Percentiles rank a stretch among this genome's conserved stretches.
Conservation (phyloP, 1,140 invertebrate species). For the Leptinotarsa lineolata region DNA sequence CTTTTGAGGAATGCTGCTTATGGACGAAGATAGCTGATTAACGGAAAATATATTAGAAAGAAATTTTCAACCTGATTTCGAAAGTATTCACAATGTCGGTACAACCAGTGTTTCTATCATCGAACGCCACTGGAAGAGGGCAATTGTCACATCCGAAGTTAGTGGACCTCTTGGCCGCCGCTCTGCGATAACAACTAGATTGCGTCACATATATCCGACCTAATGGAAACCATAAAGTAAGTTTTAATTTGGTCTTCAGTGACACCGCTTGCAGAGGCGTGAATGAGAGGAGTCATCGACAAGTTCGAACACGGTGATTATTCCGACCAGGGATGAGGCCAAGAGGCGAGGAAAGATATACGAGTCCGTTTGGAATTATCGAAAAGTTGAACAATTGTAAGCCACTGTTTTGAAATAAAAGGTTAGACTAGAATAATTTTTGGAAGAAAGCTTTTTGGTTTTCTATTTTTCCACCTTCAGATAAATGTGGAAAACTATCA, state of each 20-base stretch:
- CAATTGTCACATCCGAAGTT: conserved; percentile 14
- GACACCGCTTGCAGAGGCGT: conserved; percentile 41
- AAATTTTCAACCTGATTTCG: not conserved
- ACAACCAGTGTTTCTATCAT: not conserved
- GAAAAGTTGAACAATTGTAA: no score
- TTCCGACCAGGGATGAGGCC: no score
- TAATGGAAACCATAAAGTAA: conserved; percentile 46
- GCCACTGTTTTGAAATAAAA: no score
- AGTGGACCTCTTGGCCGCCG: not conserved
- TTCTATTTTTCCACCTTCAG: no score
- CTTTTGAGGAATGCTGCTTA: no score
- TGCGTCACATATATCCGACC: conserved; percentile 36
- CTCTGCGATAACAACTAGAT: conserved; percentile 26
- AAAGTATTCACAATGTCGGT: not conserved
- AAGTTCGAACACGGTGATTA: conserved; percentile 12
- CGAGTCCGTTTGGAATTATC: no score
- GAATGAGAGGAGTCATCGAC: conserved; percentile 22
- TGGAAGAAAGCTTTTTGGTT: no score
- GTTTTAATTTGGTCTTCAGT: conserved; percentile 41
- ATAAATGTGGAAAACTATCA: no score
- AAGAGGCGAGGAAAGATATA: no score
- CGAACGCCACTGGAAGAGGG: not conserved
- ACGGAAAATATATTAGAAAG: not conserved
- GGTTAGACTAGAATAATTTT: no score
- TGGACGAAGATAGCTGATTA: not conserved